Evolutionary conservation across 2,888 invertebrate genomes (phyloP), one percentile per base, ranked within the genome.

Genomic region (Meiosimyza platycephala): DNA sequence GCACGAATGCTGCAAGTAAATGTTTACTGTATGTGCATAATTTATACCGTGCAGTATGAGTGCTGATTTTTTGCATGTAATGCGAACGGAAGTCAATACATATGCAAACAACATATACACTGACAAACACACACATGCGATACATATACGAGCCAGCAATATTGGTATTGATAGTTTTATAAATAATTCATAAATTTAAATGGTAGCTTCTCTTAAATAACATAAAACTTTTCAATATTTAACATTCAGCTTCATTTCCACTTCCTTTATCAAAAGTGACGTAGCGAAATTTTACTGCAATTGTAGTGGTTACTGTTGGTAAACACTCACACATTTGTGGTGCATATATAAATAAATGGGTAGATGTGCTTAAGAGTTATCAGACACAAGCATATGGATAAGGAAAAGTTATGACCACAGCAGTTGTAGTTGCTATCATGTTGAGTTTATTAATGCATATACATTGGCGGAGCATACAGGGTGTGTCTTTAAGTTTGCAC

Each of bases 381-480:
- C 22, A 64, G 64, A 15, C 40, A 9, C 28, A 48, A 60, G 22
- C 33, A 60, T 18, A 50, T 22, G 64, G 51, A 47, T 51, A 51
- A 64, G 64, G 22, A 51, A 64, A 64, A 64, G 64, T 64, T 64
- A 64, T 64, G 64, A 51, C 64, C 22, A 51, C 64, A 64, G 9
- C 40, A 40, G 40, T 40, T 40, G 40, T 40, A 33, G 52, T 52
- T 52, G 52, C 54, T 66, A 52, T 64, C 66, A 55, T n/a, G 55
- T 11, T 47, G 33, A 15, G 28, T 55, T 33, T 13, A 15, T 12
- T n/a, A 22, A 13, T 6, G 33, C 1, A 15, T 28, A 28, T 28
- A 22, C 22, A 22, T 22, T 2, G 2, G 7, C 40, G 7, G 7
- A 40, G 7, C 5, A 40, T 40, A 40, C 40, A 40, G 40, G 40